A percentile compares a stretch with the other conserved stretches of the same genome.
Conservation (phyloP, 2,113 vertebrate species). For the Engystomops pustulosus region DNA sequence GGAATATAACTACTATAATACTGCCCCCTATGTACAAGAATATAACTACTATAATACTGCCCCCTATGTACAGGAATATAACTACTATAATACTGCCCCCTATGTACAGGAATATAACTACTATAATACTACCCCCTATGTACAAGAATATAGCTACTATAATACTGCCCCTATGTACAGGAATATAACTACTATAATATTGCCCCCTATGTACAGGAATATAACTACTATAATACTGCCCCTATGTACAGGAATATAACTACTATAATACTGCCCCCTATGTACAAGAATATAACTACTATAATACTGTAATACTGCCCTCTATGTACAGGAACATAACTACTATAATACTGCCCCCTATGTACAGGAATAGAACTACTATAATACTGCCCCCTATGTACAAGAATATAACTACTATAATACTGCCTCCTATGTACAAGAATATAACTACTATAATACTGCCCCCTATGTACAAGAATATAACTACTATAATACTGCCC, state of each 20-base stretch:
- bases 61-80: neutral
- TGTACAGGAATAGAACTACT: neutral
- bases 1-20: slow-evolving; percentile 19
- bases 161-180: neutral
- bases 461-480: neutral
- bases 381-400: neutral
- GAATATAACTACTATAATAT: too few species aligned
- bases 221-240: neutral
- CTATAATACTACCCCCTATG: neutral
- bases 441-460: slow-evolving; percentile 8
- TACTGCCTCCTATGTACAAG: neutral
- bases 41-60: slow-evolving; percentile 11
- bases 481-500: neutral
- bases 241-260: neutral
- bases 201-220: neutral
- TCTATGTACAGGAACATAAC: neutral
- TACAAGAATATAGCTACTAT: slow-evolving; percentile 3
- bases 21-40: slow-evolving; percentile 1
- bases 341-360: neutral
- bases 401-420: slow-evolving; percentile 11
- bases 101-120: slow-evolving; percentile 4
- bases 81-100: slow-evolving; percentile 1
- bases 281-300: slow-evolving; percentile 7
- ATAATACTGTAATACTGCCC: neutral
- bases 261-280: neutral